Evolutionary conservation across 2,888 invertebrate species (phyloP).

Genomic region (Gerosis bhagava): DNA sequence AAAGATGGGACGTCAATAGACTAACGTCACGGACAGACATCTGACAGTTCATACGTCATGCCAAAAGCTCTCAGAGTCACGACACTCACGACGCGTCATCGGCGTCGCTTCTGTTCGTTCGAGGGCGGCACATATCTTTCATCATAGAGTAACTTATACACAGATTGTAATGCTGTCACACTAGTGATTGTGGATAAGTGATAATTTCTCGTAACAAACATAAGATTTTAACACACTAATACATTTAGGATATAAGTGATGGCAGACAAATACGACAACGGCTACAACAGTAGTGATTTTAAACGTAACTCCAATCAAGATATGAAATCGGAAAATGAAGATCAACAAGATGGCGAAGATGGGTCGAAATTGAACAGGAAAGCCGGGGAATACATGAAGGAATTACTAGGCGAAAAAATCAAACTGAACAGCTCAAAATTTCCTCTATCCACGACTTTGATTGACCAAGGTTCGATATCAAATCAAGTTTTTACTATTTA

Average conservation of each 20-base stretch:
- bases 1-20: too few species aligned
- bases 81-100: too few species aligned
- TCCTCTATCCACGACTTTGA: slow-evolving; percentile 86
- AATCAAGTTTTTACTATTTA: neutral
- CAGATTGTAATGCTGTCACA: too few species aligned
- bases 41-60: too few species aligned
- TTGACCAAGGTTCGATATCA: slow-evolving; percentile 86
- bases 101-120: too few species aligned
- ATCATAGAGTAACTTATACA: too few species aligned
- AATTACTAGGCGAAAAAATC: slow-evolving; percentile 87
- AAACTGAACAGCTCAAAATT: slow-evolving; percentile 85
- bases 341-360: slow-evolving; percentile 79
- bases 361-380: slow-evolving; percentile 84
- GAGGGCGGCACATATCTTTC: too few species aligned
- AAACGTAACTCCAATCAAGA: slow-evolving; percentile 66
- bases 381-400: slow-evolving; percentile 90
- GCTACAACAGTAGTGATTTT: slow-evolving; percentile 73
- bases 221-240: too few species aligned
- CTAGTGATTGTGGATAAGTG: too few species aligned
- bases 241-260: slow-evolving; percentile 40
- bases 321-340: slow-evolving; percentile 44
- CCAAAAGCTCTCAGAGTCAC: too few species aligned
- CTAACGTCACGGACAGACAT: too few species aligned
- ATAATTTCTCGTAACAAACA: too few species aligned
- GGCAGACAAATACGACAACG: slow-evolving; percentile 69